A percentile compares a stretch with the other conserved stretches of the same genome.
phyloP scores from a whole-genome alignment of 1,140 invertebrate species.

The Diachasma alloeum region DNA sequence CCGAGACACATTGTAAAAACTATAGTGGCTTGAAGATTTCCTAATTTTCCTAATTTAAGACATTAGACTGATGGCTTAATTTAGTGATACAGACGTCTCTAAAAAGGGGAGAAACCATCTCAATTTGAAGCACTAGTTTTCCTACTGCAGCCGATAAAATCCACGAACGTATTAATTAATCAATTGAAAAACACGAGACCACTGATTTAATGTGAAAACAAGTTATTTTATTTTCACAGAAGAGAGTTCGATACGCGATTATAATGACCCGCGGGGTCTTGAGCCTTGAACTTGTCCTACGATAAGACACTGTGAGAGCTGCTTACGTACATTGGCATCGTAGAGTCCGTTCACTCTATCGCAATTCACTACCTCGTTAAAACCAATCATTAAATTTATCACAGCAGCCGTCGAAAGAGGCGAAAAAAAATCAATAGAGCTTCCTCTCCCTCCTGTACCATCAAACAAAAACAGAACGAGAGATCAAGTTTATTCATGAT shows the following conservation, averaged over 20 bases:
- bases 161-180: no score
- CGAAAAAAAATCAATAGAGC: background rate
- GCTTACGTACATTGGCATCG: constrained; percentile 13
- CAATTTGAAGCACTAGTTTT: no score
- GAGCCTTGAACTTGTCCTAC: constrained; percentile 65
- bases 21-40: no score
- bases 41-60: no score
- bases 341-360: constrained; percentile 1
- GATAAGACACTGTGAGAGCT: constrained; percentile 45
- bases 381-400: background rate
- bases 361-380: background rate
- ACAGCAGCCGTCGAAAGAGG: background rate
- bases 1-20: no score
- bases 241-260: constrained; percentile 56
- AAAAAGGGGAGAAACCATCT: no score
- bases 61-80: no score
- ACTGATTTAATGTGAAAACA: background rate
- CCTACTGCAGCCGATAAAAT: no score
- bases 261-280: constrained; percentile 55
- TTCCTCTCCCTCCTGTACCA: no score
- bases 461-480: no score
- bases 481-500: background rate
- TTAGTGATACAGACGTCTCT: no score
- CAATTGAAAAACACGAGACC: background rate
- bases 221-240: background rate